Percentiles rank a stretch among this genome's conserved stretches.
Evolutionary conservation across 2,797 vertebrate genomes (phyloP).

Genomic region (Euthynnus affinis): DNA sequence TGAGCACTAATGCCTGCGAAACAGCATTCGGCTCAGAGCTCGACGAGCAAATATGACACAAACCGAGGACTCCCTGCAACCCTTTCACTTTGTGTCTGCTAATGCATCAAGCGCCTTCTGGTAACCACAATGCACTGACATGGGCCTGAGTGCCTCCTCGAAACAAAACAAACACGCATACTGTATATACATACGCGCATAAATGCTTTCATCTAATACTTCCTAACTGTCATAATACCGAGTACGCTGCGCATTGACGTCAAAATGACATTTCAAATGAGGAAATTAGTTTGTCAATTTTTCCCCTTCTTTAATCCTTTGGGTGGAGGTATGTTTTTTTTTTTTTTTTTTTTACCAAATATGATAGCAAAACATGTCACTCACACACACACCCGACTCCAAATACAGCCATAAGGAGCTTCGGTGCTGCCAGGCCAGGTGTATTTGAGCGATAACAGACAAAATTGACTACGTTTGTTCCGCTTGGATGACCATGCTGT

Average conservation of each 20-base stretch:
- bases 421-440: constrained; percentile 58
- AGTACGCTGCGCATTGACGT: background rate
- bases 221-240: background rate
- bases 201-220: constrained; percentile 18
- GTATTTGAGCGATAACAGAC: constrained; percentile 68
- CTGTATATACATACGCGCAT: background rate
- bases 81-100: constrained; percentile 47
- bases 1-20: constrained; percentile 36
- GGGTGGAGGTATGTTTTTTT: constrained; percentile 17
- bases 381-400: constrained; percentile 18
- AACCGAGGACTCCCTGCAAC: constrained; percentile 33
- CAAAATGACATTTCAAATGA: constrained; percentile 35
- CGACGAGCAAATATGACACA: constrained; percentile 51
- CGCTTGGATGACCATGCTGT: constrained; percentile 51
- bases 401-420: constrained; percentile 15
- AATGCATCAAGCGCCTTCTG: constrained; percentile 34
- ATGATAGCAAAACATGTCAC: constrained; percentile 50
- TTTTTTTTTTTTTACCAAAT: constrained; percentile 32
- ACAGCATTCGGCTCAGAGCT: constrained; percentile 46
- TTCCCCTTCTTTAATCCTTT: constrained; percentile 28
- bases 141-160: constrained; percentile 7
- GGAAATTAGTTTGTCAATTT: constrained; percentile 16
- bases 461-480: constrained; percentile 65
- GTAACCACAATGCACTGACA: constrained; percentile 34
- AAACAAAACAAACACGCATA: constrained; percentile 23